Evolutionary conservation across 2,797 vertebrate genomes (phyloP).

Genomic region (Mormyrus proboscirostris): DNA sequence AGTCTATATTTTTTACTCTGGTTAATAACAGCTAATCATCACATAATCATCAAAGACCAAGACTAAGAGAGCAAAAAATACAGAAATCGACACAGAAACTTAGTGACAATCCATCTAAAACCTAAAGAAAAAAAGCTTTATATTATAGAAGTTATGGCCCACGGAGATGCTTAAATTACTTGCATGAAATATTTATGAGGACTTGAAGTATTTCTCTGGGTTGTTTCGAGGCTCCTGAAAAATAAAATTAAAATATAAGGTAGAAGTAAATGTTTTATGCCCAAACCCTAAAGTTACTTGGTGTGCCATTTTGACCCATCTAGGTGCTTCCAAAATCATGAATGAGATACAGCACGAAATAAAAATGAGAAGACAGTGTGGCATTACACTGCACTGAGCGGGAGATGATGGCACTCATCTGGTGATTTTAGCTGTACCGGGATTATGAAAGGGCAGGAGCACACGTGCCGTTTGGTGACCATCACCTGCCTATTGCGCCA

Average conservation of each 20-base stretch:
- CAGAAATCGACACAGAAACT: background rate
- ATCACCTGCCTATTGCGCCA: background rate
- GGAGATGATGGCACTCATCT: background rate
- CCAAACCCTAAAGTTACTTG: background rate
- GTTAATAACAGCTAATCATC: background rate
- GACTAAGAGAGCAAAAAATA: background rate
- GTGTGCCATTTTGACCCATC: background rate
- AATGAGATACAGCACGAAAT: background rate
- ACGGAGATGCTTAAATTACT: conserved; percentile 17
- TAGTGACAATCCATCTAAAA: background rate
- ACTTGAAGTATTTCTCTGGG: background rate
- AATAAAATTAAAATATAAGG: conserved; percentile 13
- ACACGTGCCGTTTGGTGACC: background rate
- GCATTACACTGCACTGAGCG: background rate
- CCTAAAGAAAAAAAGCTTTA: background rate
- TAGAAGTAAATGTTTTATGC: conserved; percentile 21
- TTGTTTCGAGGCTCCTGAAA: conserved; percentile 8
- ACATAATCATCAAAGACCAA: background rate
- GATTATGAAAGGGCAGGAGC: background rate
- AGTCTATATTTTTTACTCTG: background rate
- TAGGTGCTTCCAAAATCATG: background rate
- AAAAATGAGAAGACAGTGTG: background rate
- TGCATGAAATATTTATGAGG: conserved; percentile 17
- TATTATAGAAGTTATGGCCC: background rate
- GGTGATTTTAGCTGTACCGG: background rate